Conservation (phyloP, 2,888 invertebrate species). For the Eupithecia exiguata region DNA sequence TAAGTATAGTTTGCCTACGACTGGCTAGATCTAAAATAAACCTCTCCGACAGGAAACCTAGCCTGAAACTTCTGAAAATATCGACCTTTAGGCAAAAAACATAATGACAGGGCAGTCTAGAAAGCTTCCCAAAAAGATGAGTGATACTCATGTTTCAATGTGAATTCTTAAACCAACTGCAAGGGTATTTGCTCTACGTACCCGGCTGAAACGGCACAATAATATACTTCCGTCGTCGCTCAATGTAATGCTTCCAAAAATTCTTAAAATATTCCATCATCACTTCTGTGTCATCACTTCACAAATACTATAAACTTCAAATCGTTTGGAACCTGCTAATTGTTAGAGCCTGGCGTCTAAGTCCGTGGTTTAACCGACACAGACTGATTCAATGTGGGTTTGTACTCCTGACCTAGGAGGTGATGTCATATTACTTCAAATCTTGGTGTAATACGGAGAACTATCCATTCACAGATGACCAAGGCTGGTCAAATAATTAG, state of each 20-base stretch:
- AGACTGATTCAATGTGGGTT: slow-evolving; percentile 65
- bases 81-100: neutral
- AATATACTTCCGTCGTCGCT: slow-evolving; percentile 64
- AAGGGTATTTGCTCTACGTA: slow-evolving; percentile 37
- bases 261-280: slow-evolving; percentile 71
- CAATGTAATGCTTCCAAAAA: slow-evolving; percentile 72
- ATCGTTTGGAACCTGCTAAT: slow-evolving; percentile 59
- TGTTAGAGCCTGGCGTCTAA: slow-evolving; percentile 66
- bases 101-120: neutral
- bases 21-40: neutral
- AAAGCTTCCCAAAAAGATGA: neutral
- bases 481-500: slow-evolving; percentile 55
- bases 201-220: slow-evolving; percentile 79
- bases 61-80: neutral
- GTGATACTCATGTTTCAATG: neutral
- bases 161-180: neutral
- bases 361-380: slow-evolving; percentile 64
- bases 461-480: slow-evolving; percentile 52
- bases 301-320: slow-evolving; percentile 35
- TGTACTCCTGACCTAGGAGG: slow-evolving; percentile 61
- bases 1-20: neutral
- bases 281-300: slow-evolving; percentile 37
- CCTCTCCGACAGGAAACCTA: neutral
- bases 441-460: slow-evolving; percentile 63
- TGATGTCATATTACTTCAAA: slow-evolving; percentile 75